A percentile compares a stretch with the other conserved stretches of the same genome.
These are phyloP conservation scores for Fopius arisanus DNA, from an alignment of 1,140 invertebrate species.

Conservation along the genomic window DNA sequence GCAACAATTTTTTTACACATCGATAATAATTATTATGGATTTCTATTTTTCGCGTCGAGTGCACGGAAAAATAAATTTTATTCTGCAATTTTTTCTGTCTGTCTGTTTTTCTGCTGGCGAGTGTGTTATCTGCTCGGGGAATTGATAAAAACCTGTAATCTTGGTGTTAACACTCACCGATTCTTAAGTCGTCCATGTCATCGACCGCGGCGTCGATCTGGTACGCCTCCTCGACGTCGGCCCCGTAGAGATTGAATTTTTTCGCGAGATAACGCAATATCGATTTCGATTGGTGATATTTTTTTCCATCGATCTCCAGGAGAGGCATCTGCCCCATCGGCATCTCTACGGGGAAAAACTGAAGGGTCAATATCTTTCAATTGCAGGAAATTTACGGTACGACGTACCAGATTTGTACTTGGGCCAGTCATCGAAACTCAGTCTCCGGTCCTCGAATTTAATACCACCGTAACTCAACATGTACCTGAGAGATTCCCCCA, in stretches of 20 bases:
- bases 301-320: slow-evolving; percentile 51
- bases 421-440: slow-evolving; percentile 59
- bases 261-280: slow-evolving; percentile 53
- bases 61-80: too few relatives aligned
- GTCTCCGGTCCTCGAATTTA: slow-evolving; percentile 69
- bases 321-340: slow-evolving; percentile 51
- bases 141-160: too few relatives aligned
- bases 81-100: too few relatives aligned
- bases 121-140: too few relatives aligned
- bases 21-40: not conserved
- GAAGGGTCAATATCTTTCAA: not conserved
- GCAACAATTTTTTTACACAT: not conserved
- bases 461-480: slow-evolving; percentile 68
- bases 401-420: slow-evolving; percentile 57
- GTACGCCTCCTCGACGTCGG: slow-evolving; percentile 44
- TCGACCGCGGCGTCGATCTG: slow-evolving; percentile 48
- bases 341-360: slow-evolving; percentile 41
- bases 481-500: slow-evolving; percentile 70
- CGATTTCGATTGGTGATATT: slow-evolving; percentile 47
- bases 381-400: not conserved
- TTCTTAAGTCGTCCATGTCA: slow-evolving; percentile 46
- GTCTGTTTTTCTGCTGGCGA: too few relatives aligned
- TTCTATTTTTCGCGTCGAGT: too few relatives aligned
- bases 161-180: slow-evolving; percentile 39
- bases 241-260: slow-evolving; percentile 45